Conservation (phyloP, 2,113 vertebrate species). For the Oryzias celebensis region DNA sequence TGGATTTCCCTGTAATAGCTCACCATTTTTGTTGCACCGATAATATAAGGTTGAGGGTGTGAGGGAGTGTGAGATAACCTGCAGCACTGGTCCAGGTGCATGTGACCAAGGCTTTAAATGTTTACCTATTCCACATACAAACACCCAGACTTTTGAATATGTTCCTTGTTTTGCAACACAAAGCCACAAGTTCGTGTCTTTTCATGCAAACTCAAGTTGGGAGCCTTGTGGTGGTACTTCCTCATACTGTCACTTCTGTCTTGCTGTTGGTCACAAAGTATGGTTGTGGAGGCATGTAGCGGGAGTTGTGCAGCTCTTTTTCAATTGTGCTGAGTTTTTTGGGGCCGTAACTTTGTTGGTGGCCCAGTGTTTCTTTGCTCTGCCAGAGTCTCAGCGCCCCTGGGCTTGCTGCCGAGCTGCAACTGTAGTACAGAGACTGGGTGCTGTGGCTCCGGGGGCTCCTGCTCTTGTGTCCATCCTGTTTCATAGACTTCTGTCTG, state of each 20-base stretch:
- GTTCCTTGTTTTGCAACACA: slow-evolving; percentile 16
- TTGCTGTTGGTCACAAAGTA: slow-evolving; percentile 99
- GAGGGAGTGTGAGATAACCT: too few species aligned
- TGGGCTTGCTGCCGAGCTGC: slow-evolving; percentile 59
- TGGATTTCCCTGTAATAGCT: too few species aligned
- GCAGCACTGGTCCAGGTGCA: too few species aligned
- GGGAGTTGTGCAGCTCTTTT: slow-evolving; percentile 84
- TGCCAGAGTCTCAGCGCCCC: slow-evolving; percentile 83
- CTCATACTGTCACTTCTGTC: slow-evolving; percentile 96
- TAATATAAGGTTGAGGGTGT: too few species aligned
- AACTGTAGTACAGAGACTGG: slow-evolving; percentile 81
- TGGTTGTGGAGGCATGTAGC: slow-evolving; percentile 88
- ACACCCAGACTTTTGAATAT: slow-evolving; percentile 30
- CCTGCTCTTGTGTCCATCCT: slow-evolving; percentile 86
- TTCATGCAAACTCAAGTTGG: slow-evolving; percentile 11
- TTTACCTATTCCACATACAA: slow-evolving; percentile 31
- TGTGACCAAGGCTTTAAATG: too few species aligned
- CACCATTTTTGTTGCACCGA: too few species aligned
- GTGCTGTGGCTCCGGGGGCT: slow-evolving; percentile 75
- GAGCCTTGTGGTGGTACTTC: slow-evolving; percentile 1
- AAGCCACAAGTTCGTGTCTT: slow-evolving; percentile 13
- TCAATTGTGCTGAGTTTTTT: slow-evolving; percentile 85
- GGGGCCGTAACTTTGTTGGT: slow-evolving; percentile 80
- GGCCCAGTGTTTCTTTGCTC: slow-evolving; percentile 82
- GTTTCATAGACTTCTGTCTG: slow-evolving; percentile 77